Conservation (phyloP, 1,140 invertebrate species). For the Bombus balteatus region DNA sequence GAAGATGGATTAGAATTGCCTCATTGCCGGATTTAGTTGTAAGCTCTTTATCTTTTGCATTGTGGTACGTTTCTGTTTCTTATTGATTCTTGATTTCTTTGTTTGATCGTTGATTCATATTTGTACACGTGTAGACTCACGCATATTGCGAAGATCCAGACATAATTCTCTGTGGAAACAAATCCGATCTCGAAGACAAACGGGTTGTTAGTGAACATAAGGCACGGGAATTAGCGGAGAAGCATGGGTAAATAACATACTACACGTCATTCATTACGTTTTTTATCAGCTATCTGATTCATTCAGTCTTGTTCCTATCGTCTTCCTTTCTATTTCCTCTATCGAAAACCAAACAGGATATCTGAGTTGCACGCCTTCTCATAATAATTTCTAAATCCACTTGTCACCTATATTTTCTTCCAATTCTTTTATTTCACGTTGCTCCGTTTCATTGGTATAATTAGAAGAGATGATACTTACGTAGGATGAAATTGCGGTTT, state of each 20-base stretch:
- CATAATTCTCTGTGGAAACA: slow-evolving; percentile 97
- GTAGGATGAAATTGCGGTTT: not conserved
- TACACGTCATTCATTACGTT: not conserved
- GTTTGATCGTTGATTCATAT: slow-evolving; percentile 39
- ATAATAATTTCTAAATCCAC: not conserved
- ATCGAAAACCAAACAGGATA: not conserved
- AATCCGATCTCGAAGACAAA: slow-evolving; percentile 92
- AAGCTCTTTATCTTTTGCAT: not conserved
- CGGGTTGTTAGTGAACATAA: slow-evolving; percentile 91
- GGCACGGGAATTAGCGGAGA: slow-evolving; percentile 91
- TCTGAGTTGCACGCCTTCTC: not conserved
- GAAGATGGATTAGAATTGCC: not conserved
- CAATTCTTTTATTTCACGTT: not conserved
- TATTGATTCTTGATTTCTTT: slow-evolving; percentile 9
- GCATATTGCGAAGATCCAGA: slow-evolving; percentile 98
- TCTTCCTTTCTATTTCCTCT: not conserved
- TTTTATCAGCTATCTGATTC: not conserved
- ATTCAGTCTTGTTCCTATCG: not conserved
- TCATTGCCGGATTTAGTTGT: not conserved
- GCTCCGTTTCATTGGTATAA: not conserved
- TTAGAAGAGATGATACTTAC: not conserved
- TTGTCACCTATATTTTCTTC: not conserved
- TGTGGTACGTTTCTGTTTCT: not conserved
- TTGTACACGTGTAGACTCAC: slow-evolving; percentile 87
- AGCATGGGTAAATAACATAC: slow-evolving; percentile 85